Evolutionary conservation across 1,140 invertebrate genomes (phyloP).

Genomic region (Apolygus lucorum): DNA sequence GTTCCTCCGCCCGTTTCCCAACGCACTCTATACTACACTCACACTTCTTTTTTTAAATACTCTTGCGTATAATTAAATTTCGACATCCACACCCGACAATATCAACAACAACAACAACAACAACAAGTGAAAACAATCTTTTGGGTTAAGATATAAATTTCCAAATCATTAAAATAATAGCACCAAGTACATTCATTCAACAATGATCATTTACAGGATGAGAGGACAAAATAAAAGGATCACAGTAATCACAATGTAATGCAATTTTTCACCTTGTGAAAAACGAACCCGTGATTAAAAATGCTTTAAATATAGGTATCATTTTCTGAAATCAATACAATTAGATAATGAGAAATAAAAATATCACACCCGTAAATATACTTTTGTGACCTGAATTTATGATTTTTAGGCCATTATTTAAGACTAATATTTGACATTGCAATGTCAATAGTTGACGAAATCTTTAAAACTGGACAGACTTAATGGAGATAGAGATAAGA

Average conservation of each 20-base stretch:
- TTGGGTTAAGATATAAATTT: neutral
- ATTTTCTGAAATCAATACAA: no score
- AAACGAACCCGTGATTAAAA: neutral
- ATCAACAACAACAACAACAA: neutral
- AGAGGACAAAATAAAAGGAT: neutral
- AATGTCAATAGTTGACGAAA: conserved; percentile 8
- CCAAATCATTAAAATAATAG: neutral
- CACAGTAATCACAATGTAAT: neutral
- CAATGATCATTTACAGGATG: neutral
- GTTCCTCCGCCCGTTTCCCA: no score
- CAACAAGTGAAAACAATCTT: neutral
- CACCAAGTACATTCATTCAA: conserved; percentile 8
- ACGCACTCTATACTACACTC: no score
- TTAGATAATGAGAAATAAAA: no score
- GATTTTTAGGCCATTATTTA: conserved; percentile 9
- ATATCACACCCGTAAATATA: conserved; percentile 11
- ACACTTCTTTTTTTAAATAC: no score
- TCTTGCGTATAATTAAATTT: no score
- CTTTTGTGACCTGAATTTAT: conserved; percentile 6
- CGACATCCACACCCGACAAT: neutral
- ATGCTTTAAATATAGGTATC: neutral
- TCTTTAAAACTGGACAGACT: conserved; percentile 14
- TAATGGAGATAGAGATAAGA: conserved; percentile 9
- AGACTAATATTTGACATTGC: conserved; percentile 7
- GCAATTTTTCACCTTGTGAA: neutral